Evolutionary conservation across 2,888 invertebrate species (phyloP).

Genomic region (Lithophane socia): DNA sequence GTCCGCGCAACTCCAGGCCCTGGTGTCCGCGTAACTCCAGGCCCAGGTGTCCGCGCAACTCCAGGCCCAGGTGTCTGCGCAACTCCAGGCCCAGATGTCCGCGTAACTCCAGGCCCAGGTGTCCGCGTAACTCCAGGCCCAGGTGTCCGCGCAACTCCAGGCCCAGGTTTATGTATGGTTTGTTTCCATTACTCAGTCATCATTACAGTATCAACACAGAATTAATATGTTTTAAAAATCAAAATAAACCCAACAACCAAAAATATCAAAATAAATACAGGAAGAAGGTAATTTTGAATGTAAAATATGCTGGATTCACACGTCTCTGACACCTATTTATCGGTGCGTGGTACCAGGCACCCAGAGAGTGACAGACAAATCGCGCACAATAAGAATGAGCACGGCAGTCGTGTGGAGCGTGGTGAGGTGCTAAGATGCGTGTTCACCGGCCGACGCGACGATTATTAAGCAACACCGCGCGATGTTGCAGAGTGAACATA

Average conservation of each 20-base stretch:
- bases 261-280: slow-evolving; percentile 1
- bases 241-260: neutral
- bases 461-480: neutral
- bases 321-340: slow-evolving; percentile 28
- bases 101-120: too few species aligned
- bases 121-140: too few species aligned
- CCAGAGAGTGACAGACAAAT: slow-evolving; percentile 32
- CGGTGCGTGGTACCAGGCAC: slow-evolving; percentile 23
- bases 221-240: slow-evolving; percentile 5
- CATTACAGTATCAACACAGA: neutral
- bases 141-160: too few species aligned
- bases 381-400: slow-evolving; percentile 33
- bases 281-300: slow-evolving; percentile 20
- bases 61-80: too few species aligned
- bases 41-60: too few species aligned
- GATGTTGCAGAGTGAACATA: neutral
- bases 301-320: slow-evolving; percentile 13
- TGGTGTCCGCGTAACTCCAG: too few species aligned
- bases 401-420: slow-evolving; percentile 5
- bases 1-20: too few species aligned
- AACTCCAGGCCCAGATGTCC: too few species aligned
- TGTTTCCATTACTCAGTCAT: neutral
- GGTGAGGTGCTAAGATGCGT: neutral
- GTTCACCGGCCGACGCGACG: neutral
- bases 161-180: neutral